These are phyloP conservation scores for Myotis myotis DNA, from an alignment of 2,797 vertebrate species.

Conservation along the genomic window DNA sequence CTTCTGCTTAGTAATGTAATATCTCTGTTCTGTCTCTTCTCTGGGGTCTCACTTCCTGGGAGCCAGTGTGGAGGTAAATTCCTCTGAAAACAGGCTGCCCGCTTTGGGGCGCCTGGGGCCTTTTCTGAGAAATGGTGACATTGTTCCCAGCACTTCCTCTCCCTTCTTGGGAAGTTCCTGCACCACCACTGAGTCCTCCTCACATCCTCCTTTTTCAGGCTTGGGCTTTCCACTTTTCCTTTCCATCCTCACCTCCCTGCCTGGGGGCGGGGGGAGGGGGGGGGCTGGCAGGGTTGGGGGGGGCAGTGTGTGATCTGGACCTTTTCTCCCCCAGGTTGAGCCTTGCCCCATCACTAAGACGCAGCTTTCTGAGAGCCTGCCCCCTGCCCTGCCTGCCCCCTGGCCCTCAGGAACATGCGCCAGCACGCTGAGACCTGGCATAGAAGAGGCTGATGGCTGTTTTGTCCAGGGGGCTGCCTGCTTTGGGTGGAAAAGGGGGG, in stretches of 20 bases:
- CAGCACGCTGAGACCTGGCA: slow-evolving; percentile 24
- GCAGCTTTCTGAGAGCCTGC: neutral
- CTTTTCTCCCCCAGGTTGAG: neutral
- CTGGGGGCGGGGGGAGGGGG: too few relatives aligned
- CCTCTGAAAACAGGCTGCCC: slow-evolving; percentile 50
- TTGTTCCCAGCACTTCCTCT: slow-evolving; percentile 68
- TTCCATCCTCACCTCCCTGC: neutral
- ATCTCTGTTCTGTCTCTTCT: slow-evolving; percentile 21
- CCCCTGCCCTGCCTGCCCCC: neutral
- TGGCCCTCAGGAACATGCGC: slow-evolving; percentile 39
- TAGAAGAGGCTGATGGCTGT: neutral
- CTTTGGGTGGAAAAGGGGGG: neutral
- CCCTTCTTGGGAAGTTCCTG: slow-evolving; percentile 13
- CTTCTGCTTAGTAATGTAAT: neutral
- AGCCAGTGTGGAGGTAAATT: slow-evolving; percentile 57
- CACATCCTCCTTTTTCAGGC: slow-evolving; percentile 6
- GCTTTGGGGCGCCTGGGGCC: slow-evolving; percentile 51
- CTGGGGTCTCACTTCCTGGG: slow-evolving; percentile 46
- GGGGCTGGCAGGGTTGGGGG: neutral
- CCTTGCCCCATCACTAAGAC: neutral
- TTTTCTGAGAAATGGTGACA: slow-evolving; percentile 71
- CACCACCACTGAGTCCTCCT: neutral
- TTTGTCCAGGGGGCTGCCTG: neutral
- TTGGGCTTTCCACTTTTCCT: neutral
- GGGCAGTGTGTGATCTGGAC: neutral